Evolutionary conservation across 2,113 vertebrate species (phyloP).

Genomic region (Pygoscelis antarcticus): DNA sequence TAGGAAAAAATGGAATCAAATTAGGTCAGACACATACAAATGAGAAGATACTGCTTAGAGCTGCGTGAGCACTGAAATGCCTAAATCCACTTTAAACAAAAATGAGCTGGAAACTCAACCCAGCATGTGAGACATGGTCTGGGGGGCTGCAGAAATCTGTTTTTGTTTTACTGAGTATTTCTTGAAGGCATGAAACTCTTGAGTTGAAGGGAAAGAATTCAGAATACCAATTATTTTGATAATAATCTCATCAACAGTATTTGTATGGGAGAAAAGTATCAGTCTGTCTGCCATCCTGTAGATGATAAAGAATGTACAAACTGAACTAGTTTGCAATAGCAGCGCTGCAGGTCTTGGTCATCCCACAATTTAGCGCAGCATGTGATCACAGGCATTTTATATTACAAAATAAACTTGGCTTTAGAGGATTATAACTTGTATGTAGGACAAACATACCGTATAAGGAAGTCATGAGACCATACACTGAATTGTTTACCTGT

Average conservation of each 20-base stretch:
- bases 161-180: constrained; percentile 14
- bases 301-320: background rate
- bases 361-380: background rate
- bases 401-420: background rate
- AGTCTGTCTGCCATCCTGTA: constrained; percentile 2
- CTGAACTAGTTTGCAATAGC: background rate
- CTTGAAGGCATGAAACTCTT: background rate
- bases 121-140: background rate
- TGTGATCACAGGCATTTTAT: background rate
- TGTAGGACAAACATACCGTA: background rate
- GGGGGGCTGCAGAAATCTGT: background rate
- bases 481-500: background rate
- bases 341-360: constrained; percentile 14
- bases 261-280: background rate
- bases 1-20: constrained; percentile 63
- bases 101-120: background rate
- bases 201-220: background rate
- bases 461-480: background rate
- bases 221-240: constrained; percentile 20
- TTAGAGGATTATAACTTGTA: background rate
- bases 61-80: constrained; percentile 6
- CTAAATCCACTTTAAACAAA: constrained; percentile 51
- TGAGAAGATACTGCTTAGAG: constrained; percentile 64
- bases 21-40: constrained; percentile 68
- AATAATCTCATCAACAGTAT: background rate